A percentile compares a stretch with the other conserved stretches of the same genome.
These are phyloP conservation scores for Brachionus rotundiformis DNA, from an alignment of 1,140 invertebrate species.

Conservation along the genomic window DNA sequence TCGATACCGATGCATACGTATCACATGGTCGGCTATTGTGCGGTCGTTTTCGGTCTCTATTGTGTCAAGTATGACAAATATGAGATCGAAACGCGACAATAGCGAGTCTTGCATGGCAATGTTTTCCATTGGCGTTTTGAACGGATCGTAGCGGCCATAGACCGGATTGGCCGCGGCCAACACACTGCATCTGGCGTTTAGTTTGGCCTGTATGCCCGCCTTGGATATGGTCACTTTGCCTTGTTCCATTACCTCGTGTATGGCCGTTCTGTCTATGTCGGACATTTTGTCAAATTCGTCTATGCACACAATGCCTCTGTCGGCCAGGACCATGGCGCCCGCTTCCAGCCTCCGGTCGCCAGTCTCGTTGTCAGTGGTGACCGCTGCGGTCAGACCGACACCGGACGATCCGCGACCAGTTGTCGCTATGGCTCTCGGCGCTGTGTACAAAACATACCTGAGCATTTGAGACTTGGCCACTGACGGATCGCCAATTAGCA, in stretches of 20 bases:
- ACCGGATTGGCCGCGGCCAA: conserved; percentile 99
- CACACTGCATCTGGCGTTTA: conserved; percentile 96
- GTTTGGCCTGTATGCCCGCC: conserved; percentile 94
- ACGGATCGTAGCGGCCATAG: conserved; percentile 95
- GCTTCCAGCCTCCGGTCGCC: conserved; percentile 80
- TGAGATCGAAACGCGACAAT: conserved; percentile 94
- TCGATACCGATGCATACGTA: conserved; percentile 92
- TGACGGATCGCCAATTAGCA: conserved; percentile 96
- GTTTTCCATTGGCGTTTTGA: conserved; percentile 99
- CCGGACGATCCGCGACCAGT: conserved; percentile 93
- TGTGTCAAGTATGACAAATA: conserved; percentile 94
- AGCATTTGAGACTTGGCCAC: conserved; percentile 97
- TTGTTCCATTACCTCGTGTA: conserved; percentile 86
- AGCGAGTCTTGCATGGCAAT: conserved; percentile 95
- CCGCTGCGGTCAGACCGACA: conserved; percentile 96
- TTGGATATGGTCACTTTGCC: conserved; percentile 92
- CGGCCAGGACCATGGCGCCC: conserved; percentile 98
- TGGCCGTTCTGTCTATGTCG: conserved; percentile 97
- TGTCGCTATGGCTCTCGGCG: conserved; percentile 90
- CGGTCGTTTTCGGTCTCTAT: conserved; percentile 85
- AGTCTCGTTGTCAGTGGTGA: conserved; percentile 53
- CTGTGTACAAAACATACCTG: conserved; percentile 85
- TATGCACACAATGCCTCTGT: conserved; percentile 96
- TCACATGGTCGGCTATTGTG: conserved; percentile 90
- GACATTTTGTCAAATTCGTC: conserved; percentile 99